These are phyloP conservation scores for Clytia hemisphaerica DNA, from an alignment of 30 jellyfish, hydroid and myxozoan genomes.

Conservation along the genomic window DNA sequence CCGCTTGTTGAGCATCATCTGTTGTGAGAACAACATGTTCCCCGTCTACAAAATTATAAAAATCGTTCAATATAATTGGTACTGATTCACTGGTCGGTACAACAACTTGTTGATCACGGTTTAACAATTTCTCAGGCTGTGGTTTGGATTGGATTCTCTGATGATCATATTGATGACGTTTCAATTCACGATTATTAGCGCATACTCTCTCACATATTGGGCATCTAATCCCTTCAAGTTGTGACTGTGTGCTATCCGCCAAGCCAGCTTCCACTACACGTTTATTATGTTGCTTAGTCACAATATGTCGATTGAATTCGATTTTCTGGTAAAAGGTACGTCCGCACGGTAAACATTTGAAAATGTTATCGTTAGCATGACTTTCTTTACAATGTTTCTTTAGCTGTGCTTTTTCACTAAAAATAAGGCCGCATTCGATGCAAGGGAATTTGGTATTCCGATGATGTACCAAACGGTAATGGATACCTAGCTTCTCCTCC, in stretches of 20 bases:
- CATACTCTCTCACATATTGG: conserved; percentile 11
- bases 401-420: conserved; percentile 1
- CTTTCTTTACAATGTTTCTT: conserved; percentile 7
- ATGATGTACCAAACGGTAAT: neutral
- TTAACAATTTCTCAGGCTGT: neutral
- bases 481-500: conserved; percentile 1
- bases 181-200: neutral
- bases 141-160: conserved; percentile 19
- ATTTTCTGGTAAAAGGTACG: neutral
- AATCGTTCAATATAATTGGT: neutral
- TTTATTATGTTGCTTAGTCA: conserved; percentile 24
- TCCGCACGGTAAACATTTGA: conserved; percentile 27
- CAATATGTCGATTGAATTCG: conserved; percentile 12
- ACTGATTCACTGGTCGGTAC: neutral
- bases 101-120: no score
- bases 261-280: neutral
- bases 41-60: neutral
- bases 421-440: conserved; percentile 3
- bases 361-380: conserved; percentile 1
- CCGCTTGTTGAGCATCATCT: conserved; percentile 14
- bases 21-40: conserved; percentile 14
- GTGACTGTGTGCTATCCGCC: neutral
- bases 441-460: conserved; percentile 18
- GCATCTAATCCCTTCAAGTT: neutral
- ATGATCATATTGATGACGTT: conserved; percentile 11